Evolutionary conservation across 2,113 vertebrate species (phyloP).

Genomic region (Rostratula benghalensis): DNA sequence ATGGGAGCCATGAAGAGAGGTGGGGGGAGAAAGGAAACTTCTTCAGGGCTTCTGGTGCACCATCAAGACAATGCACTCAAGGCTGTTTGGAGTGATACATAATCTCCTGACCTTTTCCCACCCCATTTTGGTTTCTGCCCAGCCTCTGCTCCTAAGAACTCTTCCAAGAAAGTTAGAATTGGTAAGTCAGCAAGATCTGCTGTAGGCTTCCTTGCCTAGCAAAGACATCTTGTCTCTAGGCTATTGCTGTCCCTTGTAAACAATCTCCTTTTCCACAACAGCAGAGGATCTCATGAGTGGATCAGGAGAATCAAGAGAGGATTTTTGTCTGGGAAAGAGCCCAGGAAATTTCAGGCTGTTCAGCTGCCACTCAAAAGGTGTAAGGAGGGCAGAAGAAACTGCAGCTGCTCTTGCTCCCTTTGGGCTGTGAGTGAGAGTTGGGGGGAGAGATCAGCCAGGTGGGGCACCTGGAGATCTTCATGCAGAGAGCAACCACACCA

Average conservation of each 20-base stretch:
- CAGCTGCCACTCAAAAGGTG: neutral
- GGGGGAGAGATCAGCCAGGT: fast-evolving
- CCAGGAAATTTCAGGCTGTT: neutral
- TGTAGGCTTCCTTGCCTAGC: neutral
- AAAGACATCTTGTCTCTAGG: neutral
- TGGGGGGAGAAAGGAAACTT: neutral
- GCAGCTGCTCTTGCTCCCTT: neutral
- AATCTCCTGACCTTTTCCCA: neutral
- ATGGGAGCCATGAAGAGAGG: fast-evolving
- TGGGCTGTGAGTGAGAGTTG: neutral
- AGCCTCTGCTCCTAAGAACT: neutral
- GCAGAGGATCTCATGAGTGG: neutral
- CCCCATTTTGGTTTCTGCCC: neutral
- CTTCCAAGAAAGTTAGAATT: neutral
- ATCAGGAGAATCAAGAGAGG: neutral
- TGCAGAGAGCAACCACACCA: fast-evolving
- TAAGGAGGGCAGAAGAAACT: too few relatives aligned
- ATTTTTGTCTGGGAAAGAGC: neutral
- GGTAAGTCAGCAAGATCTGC: neutral
- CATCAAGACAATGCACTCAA: fast-evolving
- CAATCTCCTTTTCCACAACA: neutral
- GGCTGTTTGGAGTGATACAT: neutral
- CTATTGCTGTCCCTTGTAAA: neutral
- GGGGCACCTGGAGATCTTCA: neutral
- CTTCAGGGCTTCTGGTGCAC: neutral